Evolutionary conservation across 2,113 vertebrate genomes (phyloP), one percentile per base, ranked within the genome.

Genomic region (Aptenodytes forsteri): DNA sequence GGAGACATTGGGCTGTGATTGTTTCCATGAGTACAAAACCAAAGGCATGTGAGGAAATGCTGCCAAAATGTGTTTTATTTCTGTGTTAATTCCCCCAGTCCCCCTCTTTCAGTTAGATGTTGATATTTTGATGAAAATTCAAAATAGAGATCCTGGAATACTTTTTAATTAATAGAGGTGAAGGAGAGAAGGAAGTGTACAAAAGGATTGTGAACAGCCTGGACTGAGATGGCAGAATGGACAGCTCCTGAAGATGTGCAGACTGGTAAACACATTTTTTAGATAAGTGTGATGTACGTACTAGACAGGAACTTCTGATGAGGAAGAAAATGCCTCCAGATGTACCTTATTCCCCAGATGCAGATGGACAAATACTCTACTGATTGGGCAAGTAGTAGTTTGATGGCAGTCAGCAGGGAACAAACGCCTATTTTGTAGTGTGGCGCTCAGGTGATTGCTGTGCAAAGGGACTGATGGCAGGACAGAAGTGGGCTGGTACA

Each of bases 401-500:
- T 55, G 14, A 4, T 55, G 27, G 42, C 49, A 34, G 55, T 47
- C 1, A 16, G 44, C 71, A 83, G 67, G 66, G 70, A 69, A 9
- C 30, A 79, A 85, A n/a, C 9, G 17, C 6, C 13, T 13, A 2
- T 5, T 49, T 10, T 26, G 44, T 34, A 52, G 16, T 9, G 25
- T 2, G 4, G 19, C 2, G 2, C 36, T 46, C 69, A 50, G 30
- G 69, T 17, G 40, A 2, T n/a, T 0, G 0, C 36, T 20, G 50
- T 21, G 61, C 36, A 16, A 20, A 18, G 65, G 56, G 40, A 12
- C 42, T 71, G 66, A 4, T 30, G 54, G 30, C 8, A 11, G 49
- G 66, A 49, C 36, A 40, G 54, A 26, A 36, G 27, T 2, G 15
- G 23, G 55, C 46, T 70, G n/a, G 30, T 34, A 34, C 9, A 1